Evolutionary conservation across 2,888 invertebrate genomes (phyloP).

Genomic region (Leptinotarsa juncta): DNA sequence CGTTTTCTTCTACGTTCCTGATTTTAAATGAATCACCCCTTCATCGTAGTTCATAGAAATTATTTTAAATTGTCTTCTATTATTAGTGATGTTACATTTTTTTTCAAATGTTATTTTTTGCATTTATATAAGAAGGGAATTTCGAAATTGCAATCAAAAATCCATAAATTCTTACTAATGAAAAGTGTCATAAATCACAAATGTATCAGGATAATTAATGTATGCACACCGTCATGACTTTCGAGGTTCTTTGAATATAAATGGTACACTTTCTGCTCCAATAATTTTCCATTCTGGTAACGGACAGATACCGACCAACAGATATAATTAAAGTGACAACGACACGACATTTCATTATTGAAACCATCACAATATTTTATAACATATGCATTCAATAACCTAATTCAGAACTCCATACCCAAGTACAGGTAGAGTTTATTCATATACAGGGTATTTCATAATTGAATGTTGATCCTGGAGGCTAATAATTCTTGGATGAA

Average conservation of each 20-base stretch:
- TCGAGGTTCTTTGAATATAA: constrained; percentile 3
- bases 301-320: not conserved
- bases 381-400: not conserved
- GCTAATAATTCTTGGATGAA: too few relatives aligned
- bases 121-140: not conserved
- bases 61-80: not conserved
- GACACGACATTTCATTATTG: not conserved
- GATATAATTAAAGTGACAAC: constrained; percentile 1
- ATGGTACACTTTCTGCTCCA: constrained; percentile 8
- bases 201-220: not conserved
- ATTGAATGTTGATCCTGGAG: too few relatives aligned
- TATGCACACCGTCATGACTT: not conserved
- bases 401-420: not conserved
- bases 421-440: not conserved
- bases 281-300: constrained; percentile 7
- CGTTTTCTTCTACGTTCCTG: too few relatives aligned
- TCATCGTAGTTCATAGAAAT: not conserved
- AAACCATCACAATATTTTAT: constrained; percentile 1
- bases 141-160: not conserved
- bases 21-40: not conserved
- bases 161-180: not conserved
- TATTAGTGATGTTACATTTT: not conserved
- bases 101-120: not conserved
- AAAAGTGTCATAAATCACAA: constrained; percentile 7
- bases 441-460: not conserved